phyloP scores from a whole-genome alignment of 2,888 invertebrate genomes.

The Hyles lineata region DNA sequence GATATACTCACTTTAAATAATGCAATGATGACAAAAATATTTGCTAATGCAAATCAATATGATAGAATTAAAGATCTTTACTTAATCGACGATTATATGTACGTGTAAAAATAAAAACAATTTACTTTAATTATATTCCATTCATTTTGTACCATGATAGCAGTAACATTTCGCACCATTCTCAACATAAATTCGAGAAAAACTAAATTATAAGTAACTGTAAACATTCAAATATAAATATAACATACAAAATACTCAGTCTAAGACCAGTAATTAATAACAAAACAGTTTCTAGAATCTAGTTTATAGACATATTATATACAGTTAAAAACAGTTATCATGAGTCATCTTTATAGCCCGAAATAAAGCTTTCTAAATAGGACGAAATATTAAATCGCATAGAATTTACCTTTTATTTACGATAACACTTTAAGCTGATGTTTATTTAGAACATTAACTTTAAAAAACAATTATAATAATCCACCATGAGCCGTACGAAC shows the following conservation, averaged over 20 bases:
- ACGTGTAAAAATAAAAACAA: too few relatives aligned
- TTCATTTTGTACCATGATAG: not conserved
- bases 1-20: too few relatives aligned
- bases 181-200: too few relatives aligned
- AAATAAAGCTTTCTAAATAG: not conserved
- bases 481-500: not conserved
- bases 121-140: too few relatives aligned
- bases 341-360: constrained; percentile 9
- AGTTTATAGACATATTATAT: not conserved
- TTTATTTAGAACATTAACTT: not conserved
- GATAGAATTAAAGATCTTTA: too few relatives aligned
- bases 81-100: too few relatives aligned
- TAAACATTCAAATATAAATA: not conserved
- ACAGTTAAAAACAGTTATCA: constrained; percentile 12
- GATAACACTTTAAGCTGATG: not conserved
- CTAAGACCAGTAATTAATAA: not conserved
- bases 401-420: not conserved
- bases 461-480: not conserved
- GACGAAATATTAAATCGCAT: not conserved
- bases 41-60: too few relatives aligned
- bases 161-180: not conserved
- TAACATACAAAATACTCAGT: not conserved
- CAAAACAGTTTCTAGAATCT: not conserved
- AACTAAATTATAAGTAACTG: too few relatives aligned
- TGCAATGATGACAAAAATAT: too few relatives aligned